Evolutionary conservation across 1,140 invertebrate species (phyloP).

Genomic region (Cecropterus lyciades): DNA sequence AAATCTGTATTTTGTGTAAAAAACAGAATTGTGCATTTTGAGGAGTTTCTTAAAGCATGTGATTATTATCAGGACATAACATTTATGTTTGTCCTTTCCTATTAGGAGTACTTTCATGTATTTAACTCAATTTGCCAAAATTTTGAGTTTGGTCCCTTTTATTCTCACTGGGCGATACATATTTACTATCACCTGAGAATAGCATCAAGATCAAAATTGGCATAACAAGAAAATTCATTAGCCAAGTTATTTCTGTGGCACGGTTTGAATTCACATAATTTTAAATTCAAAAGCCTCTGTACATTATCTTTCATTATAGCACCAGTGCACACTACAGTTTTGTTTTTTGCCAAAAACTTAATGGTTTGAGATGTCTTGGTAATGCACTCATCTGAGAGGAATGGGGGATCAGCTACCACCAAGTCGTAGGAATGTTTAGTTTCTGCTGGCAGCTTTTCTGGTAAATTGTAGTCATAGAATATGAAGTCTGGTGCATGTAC

Average conservation of each 20-base stretch:
- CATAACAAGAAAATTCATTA: conserved; percentile 96
- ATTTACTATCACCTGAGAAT: conserved; percentile 51
- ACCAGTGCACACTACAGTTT: conserved; percentile 96
- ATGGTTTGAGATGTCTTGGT: conserved; percentile 93
- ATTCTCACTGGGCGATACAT: no score
- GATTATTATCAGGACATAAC: no score
- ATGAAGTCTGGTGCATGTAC: conserved; percentile 92
- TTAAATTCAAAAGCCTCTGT: conserved; percentile 86
- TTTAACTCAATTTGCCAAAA: no score
- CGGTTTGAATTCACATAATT: conserved; percentile 90
- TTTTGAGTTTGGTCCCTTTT: no score
- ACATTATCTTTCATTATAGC: conserved; percentile 91
- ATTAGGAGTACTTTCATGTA: no score
- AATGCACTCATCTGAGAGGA: conserved; percentile 96
- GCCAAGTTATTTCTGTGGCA: conserved; percentile 94
- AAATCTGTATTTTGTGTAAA: no score
- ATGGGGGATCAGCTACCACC: conserved; percentile 97
- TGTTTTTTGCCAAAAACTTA: conserved; percentile 90
- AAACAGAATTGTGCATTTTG: no score
- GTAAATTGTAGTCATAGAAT: conserved; percentile 95
- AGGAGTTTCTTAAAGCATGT: no score
- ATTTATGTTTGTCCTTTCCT: no score
- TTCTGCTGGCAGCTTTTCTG: conserved; percentile 88
- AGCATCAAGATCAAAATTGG: conserved; percentile 91
- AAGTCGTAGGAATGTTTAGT: conserved; percentile 90